A percentile compares a stretch with the other conserved stretches of the same genome.
phyloP scores from a whole-genome alignment of 1,140 invertebrate species.

The Aphis gossypii region DNA sequence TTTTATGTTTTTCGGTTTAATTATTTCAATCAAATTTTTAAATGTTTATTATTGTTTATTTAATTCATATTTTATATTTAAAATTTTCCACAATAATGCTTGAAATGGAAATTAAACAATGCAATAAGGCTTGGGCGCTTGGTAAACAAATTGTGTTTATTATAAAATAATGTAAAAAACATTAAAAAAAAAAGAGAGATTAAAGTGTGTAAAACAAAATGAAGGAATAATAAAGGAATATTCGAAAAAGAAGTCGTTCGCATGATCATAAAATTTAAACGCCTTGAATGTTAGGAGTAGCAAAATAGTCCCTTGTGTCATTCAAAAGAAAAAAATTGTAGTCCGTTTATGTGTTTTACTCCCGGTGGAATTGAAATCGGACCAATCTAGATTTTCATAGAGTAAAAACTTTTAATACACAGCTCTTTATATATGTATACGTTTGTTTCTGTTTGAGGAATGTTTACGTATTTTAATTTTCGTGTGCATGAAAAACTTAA shows the following conservation, averaged over 20 bases:
- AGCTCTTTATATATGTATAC: neutral
- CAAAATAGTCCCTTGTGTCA: neutral
- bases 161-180: neutral
- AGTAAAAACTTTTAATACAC: neutral
- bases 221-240: neutral
- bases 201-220: neutral
- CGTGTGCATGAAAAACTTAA: neutral
- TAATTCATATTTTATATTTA: neutral
- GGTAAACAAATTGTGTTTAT: neutral
- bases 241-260: neutral
- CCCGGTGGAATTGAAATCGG: neutral
- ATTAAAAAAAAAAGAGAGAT: neutral
- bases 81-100: neutral
- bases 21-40: neutral
- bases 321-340: neutral
- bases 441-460: neutral
- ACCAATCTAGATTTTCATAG: neutral
- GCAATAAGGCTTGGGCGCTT: neutral
- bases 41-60: neutral
- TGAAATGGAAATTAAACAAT: too few relatives aligned
- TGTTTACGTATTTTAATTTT: neutral
- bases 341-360: neutral
- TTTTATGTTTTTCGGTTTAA: neutral
- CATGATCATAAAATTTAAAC: slow-evolving; percentile 24
- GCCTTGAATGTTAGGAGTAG: too few relatives aligned